Conservation (phyloP, 2,888 invertebrate species). For the Drosophila pseudotalamancana region DNA sequence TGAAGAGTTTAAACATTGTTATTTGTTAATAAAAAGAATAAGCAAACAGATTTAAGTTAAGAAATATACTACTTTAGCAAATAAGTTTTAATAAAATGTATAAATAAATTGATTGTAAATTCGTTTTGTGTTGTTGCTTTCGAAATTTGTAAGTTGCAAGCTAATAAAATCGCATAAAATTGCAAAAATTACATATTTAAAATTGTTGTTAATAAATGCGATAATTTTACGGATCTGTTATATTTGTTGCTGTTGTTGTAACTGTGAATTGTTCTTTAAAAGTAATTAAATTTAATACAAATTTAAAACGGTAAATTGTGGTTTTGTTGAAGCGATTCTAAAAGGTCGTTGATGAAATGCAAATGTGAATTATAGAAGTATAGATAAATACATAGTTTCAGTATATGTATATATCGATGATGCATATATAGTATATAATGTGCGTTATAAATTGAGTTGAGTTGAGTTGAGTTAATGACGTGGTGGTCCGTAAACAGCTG, state of each 20-base stretch:
- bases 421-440: background rate
- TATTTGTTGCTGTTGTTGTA: background rate
- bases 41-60: background rate
- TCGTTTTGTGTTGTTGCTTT: background rate
- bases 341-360: conserved; percentile 19
- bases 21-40: background rate
- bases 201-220: conserved; percentile 20
- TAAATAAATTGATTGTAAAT: conserved; percentile 29
- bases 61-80: conserved; percentile 1
- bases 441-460: background rate
- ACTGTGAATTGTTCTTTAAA: conserved; percentile 6
- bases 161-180: conserved; percentile 44
- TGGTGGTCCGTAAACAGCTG: conserved; percentile 18
- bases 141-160: conserved; percentile 3
- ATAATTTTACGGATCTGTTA: background rate
- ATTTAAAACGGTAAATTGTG: conserved; percentile 28
- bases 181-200: conserved; percentile 42
- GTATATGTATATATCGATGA: background rate
- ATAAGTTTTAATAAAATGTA: conserved; percentile 31
- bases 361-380: conserved; percentile 2
- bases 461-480: conserved; percentile 34
- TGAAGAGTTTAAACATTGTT: background rate
- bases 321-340: conserved; percentile 7
- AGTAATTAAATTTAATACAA: conserved; percentile 29
- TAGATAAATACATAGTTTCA: conserved; percentile 6